Evolutionary conservation across 2,113 vertebrate species (phyloP).

Genomic region (Chiloscyllium plagiosum): DNA sequence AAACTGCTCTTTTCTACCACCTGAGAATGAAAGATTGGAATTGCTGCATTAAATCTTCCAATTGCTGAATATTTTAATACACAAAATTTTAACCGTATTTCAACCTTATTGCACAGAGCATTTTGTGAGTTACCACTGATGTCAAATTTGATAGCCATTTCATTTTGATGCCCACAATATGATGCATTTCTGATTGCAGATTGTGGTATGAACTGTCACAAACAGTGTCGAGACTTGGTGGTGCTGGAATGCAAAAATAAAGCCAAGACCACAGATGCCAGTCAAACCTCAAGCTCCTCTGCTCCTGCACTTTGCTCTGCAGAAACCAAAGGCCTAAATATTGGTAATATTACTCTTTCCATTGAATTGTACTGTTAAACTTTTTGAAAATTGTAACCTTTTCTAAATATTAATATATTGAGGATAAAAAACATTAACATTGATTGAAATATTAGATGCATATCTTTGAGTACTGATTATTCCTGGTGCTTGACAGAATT

Average conservation of each 20-base stretch:
- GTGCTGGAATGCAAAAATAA: conserved; percentile 95
- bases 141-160: too few species aligned
- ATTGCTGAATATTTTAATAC: neutral
- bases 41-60: neutral
- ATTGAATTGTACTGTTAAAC: neutral
- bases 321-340: conserved; percentile 61
- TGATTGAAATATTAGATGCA: neutral
- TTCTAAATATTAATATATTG: neutral
- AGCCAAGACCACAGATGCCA: conserved; percentile 66
- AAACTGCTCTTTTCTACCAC: neutral
- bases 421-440: neutral
- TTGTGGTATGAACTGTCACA: conserved; percentile 94
- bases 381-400: neutral
- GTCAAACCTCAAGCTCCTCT: conserved; percentile 59
- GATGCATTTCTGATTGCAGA: conserved; percentile 57
- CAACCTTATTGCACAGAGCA: neutral
- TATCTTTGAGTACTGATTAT: neutral
- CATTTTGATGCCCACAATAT: too few species aligned
- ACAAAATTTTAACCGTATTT: neutral
- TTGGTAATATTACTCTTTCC: conserved; percentile 53
- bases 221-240: conserved; percentile 89
- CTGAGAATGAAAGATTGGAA: neutral
- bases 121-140: neutral
- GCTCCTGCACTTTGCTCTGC: conserved; percentile 57
- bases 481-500: neutral